Evolutionary conservation across 1,140 invertebrate species (phyloP).

Genomic region (Drosophila serrata): DNA sequence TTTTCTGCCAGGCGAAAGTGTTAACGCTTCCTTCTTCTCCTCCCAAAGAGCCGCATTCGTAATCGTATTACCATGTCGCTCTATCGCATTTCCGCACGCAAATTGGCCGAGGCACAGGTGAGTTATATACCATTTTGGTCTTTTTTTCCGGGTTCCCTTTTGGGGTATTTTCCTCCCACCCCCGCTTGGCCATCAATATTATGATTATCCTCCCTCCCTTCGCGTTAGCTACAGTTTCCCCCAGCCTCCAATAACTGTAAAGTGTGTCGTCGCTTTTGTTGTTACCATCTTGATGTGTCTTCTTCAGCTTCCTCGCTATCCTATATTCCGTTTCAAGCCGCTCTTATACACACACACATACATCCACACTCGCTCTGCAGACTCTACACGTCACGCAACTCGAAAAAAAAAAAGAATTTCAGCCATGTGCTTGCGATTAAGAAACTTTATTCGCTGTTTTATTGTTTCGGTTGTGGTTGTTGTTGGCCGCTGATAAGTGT

Average conservation of each 20-base stretch:
- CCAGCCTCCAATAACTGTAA: constrained; percentile 17
- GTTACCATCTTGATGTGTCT: constrained; percentile 18
- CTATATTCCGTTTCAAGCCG: constrained; percentile 1
- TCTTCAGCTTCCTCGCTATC: neutral
- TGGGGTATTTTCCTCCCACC: neutral
- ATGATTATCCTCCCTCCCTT: constrained; percentile 3
- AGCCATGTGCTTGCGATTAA: constrained; percentile 76
- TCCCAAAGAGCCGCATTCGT: constrained; percentile 53
- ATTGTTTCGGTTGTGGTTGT: constrained; percentile 31
- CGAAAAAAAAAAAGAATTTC: constrained; percentile 44
- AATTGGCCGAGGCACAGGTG: constrained; percentile 81
- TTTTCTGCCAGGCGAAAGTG: constrained; percentile 50
- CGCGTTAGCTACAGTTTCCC: neutral
- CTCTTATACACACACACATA: constrained; percentile 7
- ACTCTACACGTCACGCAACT: constrained; percentile 62
- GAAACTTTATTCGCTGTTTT: constrained; percentile 40
- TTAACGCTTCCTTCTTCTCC: constrained; percentile 38
- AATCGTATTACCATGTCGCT: constrained; percentile 69
- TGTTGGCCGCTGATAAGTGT: constrained; percentile 52
- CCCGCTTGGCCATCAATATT: neutral
- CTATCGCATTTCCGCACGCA: constrained; percentile 77
- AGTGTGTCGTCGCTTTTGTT: constrained; percentile 40
- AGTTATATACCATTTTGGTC: constrained; percentile 41
- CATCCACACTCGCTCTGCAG: neutral
- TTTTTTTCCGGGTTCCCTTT: constrained; percentile 5